Conservation (phyloP, 1,140 invertebrate genomes). For the Atta texana region DNA sequence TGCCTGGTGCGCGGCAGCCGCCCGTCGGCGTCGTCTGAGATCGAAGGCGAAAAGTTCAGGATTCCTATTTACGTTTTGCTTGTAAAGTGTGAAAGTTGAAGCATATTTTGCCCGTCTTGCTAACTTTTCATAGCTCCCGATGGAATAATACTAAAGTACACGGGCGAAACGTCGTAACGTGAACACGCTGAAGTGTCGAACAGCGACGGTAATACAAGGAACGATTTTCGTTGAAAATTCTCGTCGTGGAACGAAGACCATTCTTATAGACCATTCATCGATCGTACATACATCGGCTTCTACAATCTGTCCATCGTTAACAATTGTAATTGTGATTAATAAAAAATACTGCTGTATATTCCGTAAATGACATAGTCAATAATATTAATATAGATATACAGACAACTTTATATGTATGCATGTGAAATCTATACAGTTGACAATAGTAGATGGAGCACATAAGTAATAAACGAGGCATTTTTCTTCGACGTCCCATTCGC, state of each 20-base stretch:
- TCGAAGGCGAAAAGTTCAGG: conserved; percentile 62
- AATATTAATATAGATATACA: background rate
- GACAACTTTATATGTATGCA: background rate
- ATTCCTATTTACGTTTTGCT: conserved; percentile 68
- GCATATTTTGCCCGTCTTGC: conserved; percentile 67
- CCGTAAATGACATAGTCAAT: background rate
- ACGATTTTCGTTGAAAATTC: conserved; percentile 36
- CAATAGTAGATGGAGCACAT: conserved; percentile 14
- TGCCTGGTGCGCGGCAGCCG: conserved; percentile 11
- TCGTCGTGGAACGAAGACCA: background rate
- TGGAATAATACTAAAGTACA: conserved; percentile 61
- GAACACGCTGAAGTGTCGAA: conserved; percentile 42
- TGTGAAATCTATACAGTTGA: background rate
- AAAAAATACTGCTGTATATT: conserved; percentile 2
- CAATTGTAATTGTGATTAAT: background rate
- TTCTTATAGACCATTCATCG: conserved; percentile 1
- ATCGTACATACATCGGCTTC: background rate
- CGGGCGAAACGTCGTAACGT: conserved; percentile 48
- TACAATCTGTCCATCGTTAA: background rate
- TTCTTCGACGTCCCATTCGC: conserved; percentile 30
- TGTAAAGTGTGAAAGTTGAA: conserved; percentile 62
- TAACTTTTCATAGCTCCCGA: conserved; percentile 66
- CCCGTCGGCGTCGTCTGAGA: conserved; percentile 25
- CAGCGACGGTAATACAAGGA: conserved; percentile 26
- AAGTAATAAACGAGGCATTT: conserved; percentile 37